Evolutionary conservation across 2,888 invertebrate genomes (phyloP).

Genomic region (Pristionchus arcanus): DNA sequence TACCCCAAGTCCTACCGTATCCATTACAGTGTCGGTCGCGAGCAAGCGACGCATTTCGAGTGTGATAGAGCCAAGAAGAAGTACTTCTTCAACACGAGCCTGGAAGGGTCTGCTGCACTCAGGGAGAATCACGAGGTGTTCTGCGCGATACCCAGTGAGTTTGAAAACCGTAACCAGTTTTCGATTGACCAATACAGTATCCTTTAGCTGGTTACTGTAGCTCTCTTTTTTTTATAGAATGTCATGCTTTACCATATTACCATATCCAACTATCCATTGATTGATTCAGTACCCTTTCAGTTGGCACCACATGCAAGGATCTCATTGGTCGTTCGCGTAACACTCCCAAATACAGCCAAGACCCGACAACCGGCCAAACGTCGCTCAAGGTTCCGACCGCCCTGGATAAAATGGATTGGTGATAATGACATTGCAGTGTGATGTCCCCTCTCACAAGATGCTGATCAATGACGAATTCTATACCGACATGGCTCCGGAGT

Average conservation of each 20-base stretch:
- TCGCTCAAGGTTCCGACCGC: neutral
- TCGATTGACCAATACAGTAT: neutral
- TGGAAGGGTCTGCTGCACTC: neutral
- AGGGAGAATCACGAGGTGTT: neutral
- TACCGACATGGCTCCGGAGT: neutral
- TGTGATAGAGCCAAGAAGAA: neutral
- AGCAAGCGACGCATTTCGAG: neutral
- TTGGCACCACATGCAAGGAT: neutral
- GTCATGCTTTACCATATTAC: no score
- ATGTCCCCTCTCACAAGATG: neutral
- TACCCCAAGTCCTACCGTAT: neutral
- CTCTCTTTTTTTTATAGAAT: no score
- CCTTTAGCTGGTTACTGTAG: no score
- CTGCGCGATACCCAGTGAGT: neutral
- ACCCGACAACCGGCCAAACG: neutral
- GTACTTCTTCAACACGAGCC: neutral
- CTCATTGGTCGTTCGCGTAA: neutral
- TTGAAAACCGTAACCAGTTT: neutral
- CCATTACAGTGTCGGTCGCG: neutral
- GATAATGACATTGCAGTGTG: neutral
- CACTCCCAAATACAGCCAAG: neutral
- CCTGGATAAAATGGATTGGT: neutral
- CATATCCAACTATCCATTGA: neutral
- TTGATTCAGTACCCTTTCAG: neutral
- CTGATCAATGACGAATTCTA: constrained; percentile 1